Conservation (phyloP, 2,113 vertebrate species). For the Lanius ludovicianus region DNA sequence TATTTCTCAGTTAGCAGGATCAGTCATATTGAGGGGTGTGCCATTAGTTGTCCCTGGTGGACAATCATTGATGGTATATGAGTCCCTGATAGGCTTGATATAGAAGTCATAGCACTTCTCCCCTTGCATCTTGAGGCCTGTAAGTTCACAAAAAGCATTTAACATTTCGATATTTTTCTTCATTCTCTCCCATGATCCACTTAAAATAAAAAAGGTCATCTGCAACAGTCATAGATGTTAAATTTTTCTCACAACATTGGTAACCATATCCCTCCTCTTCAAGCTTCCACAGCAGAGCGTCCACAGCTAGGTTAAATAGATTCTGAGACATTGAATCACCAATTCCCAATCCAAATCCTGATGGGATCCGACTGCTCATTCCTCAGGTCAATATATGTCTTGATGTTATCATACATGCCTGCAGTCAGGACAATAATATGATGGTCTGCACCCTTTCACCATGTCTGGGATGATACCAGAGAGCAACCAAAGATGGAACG, state of each 20-base stretch:
- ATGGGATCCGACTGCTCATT: not conserved
- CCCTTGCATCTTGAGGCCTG: not conserved
- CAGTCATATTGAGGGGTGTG: not conserved
- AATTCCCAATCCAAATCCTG: not conserved
- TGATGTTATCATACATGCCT: not conserved
- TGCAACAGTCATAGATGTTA: not conserved
- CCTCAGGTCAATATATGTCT: not conserved
- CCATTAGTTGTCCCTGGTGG: not conserved
- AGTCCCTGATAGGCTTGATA: not conserved
- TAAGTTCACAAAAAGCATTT: not conserved
- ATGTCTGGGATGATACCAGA: not conserved
- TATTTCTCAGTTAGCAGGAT: not conserved
- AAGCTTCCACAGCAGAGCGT: too few species aligned
- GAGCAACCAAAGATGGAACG: not conserved
- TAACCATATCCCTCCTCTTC: too few species aligned
- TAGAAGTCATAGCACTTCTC: not conserved
- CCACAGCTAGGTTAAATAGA: too few species aligned
- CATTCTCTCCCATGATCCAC: not conserved
- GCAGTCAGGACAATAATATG: not conserved
- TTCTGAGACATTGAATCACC: not conserved
- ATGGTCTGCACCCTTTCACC: not conserved
- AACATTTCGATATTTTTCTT: not conserved
- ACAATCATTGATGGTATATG: not conserved
- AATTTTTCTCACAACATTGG: not conserved
- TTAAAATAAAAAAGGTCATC: not conserved